Evolutionary conservation across 2,888 invertebrate species (phyloP), one percentile per base, ranked within the genome.

Genomic region (Periphyllus acericola): DNA sequence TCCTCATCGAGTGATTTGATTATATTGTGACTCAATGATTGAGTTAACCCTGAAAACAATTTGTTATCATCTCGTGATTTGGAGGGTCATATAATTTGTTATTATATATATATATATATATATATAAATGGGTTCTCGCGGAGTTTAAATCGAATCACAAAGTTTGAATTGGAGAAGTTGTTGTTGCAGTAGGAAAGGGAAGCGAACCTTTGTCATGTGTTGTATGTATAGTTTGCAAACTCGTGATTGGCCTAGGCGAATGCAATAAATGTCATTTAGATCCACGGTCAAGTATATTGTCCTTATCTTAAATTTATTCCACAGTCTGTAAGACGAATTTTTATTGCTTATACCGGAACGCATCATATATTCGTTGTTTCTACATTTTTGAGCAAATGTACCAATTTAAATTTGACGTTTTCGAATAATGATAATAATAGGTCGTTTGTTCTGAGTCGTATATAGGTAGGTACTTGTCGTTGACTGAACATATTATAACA

Each of bases 121-220:
- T 46, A 46, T 14, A 14, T 46, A 46, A 2, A 46, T 46, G 46
- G 19, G 21, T 78, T 32, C 17, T 34, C 3, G 1, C n/a, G 34
- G 78, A 68, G 68, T 71, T 71, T 79, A 85, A 84, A 85, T 85
- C 71, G 78, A 85, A 85, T 85, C 78, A 79, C 29, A 71, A 85
- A 85, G 66, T 85, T 85, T 78, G 83, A 75, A 83, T 75, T 83
- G 60, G 75, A 40, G 29, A 80, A 80, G 66, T 80, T 80, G 17
- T 66, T n/a, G 60, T 74, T 25, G 36, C 6, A 1, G 1, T 25
- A 4, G 29, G n/a, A 72, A 29, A 25, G n/a, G 52, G 32, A 55
- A 83, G 34, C 78, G 52, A 32, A 52, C 52, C 8, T 52, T 72
- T 52, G 82, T 52, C 17, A 8, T 83, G n/a, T n/a, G 3, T 36